These are phyloP conservation scores for Anarrhichthys ocellatus DNA, from an alignment of 2,113 vertebrate species.

Conservation along the genomic window DNA sequence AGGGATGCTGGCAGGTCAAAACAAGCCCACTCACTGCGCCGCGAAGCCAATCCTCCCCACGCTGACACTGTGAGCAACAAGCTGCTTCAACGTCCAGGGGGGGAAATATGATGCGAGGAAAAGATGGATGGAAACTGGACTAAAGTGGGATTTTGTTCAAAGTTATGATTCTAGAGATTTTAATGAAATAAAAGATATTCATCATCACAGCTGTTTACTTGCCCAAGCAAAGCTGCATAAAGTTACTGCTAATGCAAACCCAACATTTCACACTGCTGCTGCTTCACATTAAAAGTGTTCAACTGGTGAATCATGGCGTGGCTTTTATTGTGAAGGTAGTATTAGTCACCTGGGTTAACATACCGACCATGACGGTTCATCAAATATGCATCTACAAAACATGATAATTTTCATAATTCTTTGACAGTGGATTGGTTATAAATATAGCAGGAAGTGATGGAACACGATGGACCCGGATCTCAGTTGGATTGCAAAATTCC, in stretches of 20 bases:
- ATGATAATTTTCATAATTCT: background rate
- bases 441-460: conserved; percentile 17
- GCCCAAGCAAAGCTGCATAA: background rate
- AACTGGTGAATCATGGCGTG: background rate
- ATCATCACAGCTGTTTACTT: background rate
- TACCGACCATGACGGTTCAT: background rate
- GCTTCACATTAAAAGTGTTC: background rate
- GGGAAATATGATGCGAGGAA: background rate
- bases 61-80: conserved; percentile 32
- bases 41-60: conserved; percentile 27
- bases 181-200: background rate
- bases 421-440: background rate
- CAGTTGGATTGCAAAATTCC: conserved; percentile 6
- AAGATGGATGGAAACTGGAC: background rate
- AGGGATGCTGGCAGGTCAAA: conserved; percentile 53
- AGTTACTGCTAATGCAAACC: background rate
- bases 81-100: background rate
- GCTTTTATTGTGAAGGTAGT: background rate
- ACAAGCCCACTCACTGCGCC: conserved; percentile 16
- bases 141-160: background rate
- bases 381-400: background rate
- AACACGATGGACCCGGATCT: background rate
- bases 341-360: background rate
- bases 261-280: background rate
- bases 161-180: background rate